Evolutionary conservation across 2,113 vertebrate species (phyloP).

Genomic region (Platycercus adscitus): DNA sequence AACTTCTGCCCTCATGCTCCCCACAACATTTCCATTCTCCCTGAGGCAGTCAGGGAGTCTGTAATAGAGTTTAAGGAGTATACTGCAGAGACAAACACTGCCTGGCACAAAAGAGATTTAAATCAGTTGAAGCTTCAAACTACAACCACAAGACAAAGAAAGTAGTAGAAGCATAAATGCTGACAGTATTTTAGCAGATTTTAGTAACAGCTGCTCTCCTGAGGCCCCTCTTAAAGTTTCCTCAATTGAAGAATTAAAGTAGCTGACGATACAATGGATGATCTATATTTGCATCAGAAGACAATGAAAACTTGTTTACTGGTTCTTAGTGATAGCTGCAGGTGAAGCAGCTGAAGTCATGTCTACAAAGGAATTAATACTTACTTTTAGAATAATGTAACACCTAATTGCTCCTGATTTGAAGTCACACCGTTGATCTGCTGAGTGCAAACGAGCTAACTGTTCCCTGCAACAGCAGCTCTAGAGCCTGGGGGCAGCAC

Average conservation of each 20-base stretch:
- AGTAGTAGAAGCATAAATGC: not conserved
- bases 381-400: not conserved
- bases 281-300: not conserved
- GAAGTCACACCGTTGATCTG: not conserved
- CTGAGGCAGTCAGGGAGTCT: not conserved
- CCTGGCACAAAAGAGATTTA: not conserved
- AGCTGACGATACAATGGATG: not conserved
- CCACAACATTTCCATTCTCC: not conserved
- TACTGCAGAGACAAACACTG: not conserved
- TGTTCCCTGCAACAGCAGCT: rapidly evolving
- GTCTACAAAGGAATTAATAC: not conserved
- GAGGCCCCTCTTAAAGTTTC: not conserved
- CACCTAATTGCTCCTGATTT: not conserved
- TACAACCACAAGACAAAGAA: not conserved
- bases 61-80: not conserved
- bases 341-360: not conserved
- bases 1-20: not conserved
- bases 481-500: rapidly evolving
- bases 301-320: not conserved
- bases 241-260: not conserved
- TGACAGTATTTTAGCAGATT: not conserved
- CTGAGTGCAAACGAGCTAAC: not conserved
- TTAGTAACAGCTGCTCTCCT: not conserved
- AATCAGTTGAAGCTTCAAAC: not conserved
- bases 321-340: not conserved